Base-by-base conservation (phyloP, 2,113 vertebrate species). In the Aptenodytes patagonicus region DNA sequence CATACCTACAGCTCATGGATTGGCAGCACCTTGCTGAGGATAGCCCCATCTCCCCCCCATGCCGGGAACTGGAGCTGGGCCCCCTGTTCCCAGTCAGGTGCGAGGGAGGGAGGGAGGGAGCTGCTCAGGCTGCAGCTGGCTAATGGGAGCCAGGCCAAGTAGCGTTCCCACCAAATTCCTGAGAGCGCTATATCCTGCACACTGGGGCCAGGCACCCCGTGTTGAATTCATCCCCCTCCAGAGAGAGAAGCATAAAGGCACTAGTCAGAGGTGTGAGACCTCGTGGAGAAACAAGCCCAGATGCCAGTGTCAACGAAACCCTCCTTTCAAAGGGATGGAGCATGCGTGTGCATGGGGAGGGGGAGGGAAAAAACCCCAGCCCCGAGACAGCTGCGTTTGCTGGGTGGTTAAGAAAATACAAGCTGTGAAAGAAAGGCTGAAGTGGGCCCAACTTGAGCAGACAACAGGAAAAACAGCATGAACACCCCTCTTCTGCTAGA, bases 161-260 rank as follows among this genome's bases (percentile, higher is more conserved):
- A 66, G 52, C 86, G 64, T 95, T 95, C 91, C 60, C 20, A 79
- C n/a, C 5, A 40, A 77, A 91, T 95, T 95, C 80, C 49, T 94
- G 26, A 87, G 77, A 70, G 8, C 4, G 2, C 21, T 87, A 57
- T 29, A 81, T 70, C 58, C 68, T 89, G 60, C 68, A 82, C 52
- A 79, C 87, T 87, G 57, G 36, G 54, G 62, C 70, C 42, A 44
- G 44, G 26, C 8, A 9, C 68, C n/a, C 52, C 4, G 0, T 7
- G 2, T 60, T 4, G 3, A 76, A 91, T 83, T 92, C 40, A 86
- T 13, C 28, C 57, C 17, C n/a, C 87, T 93, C 46, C 71, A 93
- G 69, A 62, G 36, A 40, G 7, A 54, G 28, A 1, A 3, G 38
- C 75, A 92, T 58, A 92, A 80, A 77, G 46, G 11, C 52, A 22